Conservation (phyloP, 2,797 vertebrate genomes). For the Sebastes steindachneri region DNA sequence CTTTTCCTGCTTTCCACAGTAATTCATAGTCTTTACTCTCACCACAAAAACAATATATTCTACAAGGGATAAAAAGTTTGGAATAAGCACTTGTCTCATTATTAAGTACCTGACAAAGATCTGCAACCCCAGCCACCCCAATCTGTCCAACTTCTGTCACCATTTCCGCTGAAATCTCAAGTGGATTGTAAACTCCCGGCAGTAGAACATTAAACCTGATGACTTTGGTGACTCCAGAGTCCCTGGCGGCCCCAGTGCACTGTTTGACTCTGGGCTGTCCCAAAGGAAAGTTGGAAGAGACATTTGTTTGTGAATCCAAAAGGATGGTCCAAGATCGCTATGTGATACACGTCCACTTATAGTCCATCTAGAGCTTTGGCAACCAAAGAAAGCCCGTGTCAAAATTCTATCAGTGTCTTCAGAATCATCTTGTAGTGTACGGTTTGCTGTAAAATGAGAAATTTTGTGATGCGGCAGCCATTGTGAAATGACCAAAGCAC, state of each 20-base stretch:
- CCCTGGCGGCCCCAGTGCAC: not conserved
- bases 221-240: not conserved
- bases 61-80: slow-evolving; percentile 25
- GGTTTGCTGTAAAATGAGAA: no score
- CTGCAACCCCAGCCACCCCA: slow-evolving; percentile 17
- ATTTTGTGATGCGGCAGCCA: no score
- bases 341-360: not conserved
- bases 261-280: not conserved
- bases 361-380: not conserved
- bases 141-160: slow-evolving; percentile 1
- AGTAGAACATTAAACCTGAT: slow-evolving; percentile 6
- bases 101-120: slow-evolving; percentile 27
- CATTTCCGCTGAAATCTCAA: not conserved
- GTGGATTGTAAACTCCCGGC: not conserved
- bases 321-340: not conserved
- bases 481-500: no score
- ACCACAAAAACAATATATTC: slow-evolving; percentile 7
- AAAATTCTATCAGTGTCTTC: not conserved
- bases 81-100: slow-evolving; percentile 28
- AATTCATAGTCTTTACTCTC: slow-evolving; percentile 6
- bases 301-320: not conserved
- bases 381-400: not conserved
- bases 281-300: slow-evolving; percentile 1
- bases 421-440: no score
- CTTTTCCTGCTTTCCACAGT: not conserved